These are phyloP conservation scores for Apotomis betuletana DNA, from an alignment of 2,888 invertebrate genomes.

Conservation along the genomic window DNA sequence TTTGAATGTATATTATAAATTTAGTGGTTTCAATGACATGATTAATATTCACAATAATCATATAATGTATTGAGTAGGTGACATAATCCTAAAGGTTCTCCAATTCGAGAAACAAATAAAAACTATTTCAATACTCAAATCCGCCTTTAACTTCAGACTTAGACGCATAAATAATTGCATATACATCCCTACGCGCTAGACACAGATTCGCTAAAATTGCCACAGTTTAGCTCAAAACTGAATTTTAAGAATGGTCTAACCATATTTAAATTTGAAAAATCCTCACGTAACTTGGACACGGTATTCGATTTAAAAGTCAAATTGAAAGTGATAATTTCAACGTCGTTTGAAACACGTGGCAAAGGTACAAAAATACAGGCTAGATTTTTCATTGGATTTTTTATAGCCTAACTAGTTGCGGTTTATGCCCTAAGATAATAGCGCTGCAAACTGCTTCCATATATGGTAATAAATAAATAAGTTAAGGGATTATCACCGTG, in stretches of 20 bases:
- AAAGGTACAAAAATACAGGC: too few relatives aligned
- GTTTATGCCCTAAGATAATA: too few relatives aligned
- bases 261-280: constrained; percentile 16
- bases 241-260: constrained; percentile 29
- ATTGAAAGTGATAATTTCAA: not conserved
- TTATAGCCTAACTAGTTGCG: not conserved
- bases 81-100: too few relatives aligned
- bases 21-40: too few relatives aligned
- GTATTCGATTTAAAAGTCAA: constrained; percentile 1
- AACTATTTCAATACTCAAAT: not conserved
- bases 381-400: not conserved
- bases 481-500: too few relatives aligned
- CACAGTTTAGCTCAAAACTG: constrained; percentile 30
- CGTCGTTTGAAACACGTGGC: not conserved
- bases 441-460: too few relatives aligned
- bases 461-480: too few relatives aligned
- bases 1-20: too few relatives aligned
- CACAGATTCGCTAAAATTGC: constrained; percentile 25
- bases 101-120: too few relatives aligned
- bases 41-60: too few relatives aligned
- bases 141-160: not conserved
- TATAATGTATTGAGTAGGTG: too few relatives aligned
- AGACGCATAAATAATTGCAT: constrained; percentile 14
- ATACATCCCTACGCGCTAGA: constrained; percentile 1
- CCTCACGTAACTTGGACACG: not conserved